Evolutionary conservation across 2,113 vertebrate genomes (phyloP).

Genomic region (Chionodraco myersi): DNA sequence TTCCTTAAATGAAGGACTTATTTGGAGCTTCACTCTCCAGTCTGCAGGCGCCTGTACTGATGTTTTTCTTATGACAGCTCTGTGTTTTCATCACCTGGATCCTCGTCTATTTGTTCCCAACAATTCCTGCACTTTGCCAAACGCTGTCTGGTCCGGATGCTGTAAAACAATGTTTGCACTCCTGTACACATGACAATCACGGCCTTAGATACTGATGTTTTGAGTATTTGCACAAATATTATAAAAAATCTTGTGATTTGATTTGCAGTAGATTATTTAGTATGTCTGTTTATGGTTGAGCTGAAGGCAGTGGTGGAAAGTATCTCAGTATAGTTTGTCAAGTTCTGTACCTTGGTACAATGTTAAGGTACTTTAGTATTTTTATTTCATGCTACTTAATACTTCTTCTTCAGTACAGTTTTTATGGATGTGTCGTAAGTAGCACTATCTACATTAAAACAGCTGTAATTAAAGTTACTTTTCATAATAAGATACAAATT

Average conservation of each 20-base stretch:
- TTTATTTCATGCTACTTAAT: no score
- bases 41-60: not conserved
- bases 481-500: not conserved
- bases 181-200: conserved; percentile 28
- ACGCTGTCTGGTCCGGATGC: conserved; percentile 27
- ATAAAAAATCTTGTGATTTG: conserved; percentile 32
- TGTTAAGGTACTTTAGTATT: no score
- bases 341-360: no score
- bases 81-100: conserved; percentile 43
- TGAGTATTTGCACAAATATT: conserved; percentile 48
- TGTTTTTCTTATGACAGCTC: conserved; percentile 4
- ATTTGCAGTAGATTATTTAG: not conserved
- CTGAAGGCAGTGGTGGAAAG: not conserved
- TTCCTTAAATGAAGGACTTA: not conserved
- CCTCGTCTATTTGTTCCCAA: conserved; percentile 11
- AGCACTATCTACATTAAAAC: no score
- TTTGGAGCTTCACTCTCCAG: not conserved
- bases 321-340: not conserved
- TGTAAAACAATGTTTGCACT: conserved; percentile 62
- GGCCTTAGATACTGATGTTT: conserved; percentile 24
- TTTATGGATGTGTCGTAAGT: no score
- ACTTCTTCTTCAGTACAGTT: no score
- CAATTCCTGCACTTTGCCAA: conserved; percentile 23
- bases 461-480: no score
- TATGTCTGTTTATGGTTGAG: not conserved